These are phyloP conservation scores for Pantherophis alleghaniensis DNA, from an alignment of 2,797 vertebrate genomes.

Conservation along the genomic window DNA sequence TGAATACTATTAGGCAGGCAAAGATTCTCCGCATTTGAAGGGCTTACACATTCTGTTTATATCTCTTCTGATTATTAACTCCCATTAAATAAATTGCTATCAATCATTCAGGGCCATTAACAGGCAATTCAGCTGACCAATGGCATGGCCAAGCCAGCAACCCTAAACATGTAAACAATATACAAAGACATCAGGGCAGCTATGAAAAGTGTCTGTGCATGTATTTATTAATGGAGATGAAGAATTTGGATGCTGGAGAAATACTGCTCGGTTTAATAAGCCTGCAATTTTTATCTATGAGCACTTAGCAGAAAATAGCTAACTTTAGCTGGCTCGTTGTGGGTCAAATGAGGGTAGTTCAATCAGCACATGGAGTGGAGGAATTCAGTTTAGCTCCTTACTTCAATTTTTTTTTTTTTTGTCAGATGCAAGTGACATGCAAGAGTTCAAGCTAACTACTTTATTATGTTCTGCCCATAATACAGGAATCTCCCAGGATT, in stretches of 20 bases:
- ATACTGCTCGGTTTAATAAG: background rate
- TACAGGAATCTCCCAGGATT: background rate
- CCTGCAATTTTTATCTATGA: background rate
- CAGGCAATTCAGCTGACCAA: background rate
- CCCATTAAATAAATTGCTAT: background rate
- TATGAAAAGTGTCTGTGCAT: background rate
- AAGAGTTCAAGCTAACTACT: background rate
- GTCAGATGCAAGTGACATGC: background rate
- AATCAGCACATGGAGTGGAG: background rate
- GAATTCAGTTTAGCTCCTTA: background rate
- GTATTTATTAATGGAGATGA: background rate
- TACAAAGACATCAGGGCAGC: background rate
- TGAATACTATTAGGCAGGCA: constrained; percentile 46
- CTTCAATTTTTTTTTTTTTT: background rate
- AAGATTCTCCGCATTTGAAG: background rate
- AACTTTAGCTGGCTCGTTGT: background rate
- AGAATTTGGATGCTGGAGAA: background rate
- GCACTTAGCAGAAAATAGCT: background rate
- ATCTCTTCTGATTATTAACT: background rate
- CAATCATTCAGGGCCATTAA: background rate
- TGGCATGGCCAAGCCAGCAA: too few species aligned
- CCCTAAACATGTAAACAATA: background rate
- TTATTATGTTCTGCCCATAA: background rate
- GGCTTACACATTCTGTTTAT: background rate
- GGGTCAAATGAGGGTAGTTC: background rate